Base-by-base conservation (phyloP, 2,113 vertebrate genomes). In the Eurystomus gularis region DNA sequence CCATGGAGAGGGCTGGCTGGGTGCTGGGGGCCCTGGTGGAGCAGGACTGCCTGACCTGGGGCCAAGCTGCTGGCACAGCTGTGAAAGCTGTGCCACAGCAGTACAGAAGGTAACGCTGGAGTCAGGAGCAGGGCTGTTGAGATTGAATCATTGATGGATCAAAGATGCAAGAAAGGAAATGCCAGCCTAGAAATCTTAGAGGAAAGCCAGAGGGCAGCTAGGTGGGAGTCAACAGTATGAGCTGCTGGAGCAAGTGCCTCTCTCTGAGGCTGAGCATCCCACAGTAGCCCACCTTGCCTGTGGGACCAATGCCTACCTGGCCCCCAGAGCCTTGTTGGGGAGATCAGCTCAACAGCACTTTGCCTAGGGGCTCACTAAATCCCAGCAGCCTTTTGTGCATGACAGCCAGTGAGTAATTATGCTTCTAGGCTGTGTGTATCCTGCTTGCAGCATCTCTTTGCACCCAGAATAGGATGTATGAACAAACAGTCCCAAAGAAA, bases 1-100 rank as follows among this genome's bases (percentile, higher is more conserved):
- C n/a, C 2, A 0, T 31, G 42, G 44, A 1, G 5, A 60, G 29
- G 49, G 19, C n/a, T 65, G 18, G 25, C 44, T 1, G 1, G 11
- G 35, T 42, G 35, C 19, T 28, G 21, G 23, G 24, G 10, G 6
- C 20, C 24, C 29, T n/a, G n/a, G 17, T 24, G 35, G 17, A 48
- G n/a, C 23, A 23, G 15, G 1, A 0, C 51, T 66, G 58, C 25
- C 21, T 60, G n/a, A 40, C 13, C 13, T 51, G 44, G 10, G 39
- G 10, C 44, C 28, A 46, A 37, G 57, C 33, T 35, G 5, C 20
- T n/a, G 52, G 16, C 46, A 42, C n/a, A 39, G 13, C 21, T 60
- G 17, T 48, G 35, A 55, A 37, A 73, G 9, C 51, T 58, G 39
- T 21, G 15, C 26, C 24, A 24, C 20, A 33, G 23, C 4, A 3